Conservation (phyloP, 2,888 invertebrate genomes). For the Dascillus cervinus region DNA sequence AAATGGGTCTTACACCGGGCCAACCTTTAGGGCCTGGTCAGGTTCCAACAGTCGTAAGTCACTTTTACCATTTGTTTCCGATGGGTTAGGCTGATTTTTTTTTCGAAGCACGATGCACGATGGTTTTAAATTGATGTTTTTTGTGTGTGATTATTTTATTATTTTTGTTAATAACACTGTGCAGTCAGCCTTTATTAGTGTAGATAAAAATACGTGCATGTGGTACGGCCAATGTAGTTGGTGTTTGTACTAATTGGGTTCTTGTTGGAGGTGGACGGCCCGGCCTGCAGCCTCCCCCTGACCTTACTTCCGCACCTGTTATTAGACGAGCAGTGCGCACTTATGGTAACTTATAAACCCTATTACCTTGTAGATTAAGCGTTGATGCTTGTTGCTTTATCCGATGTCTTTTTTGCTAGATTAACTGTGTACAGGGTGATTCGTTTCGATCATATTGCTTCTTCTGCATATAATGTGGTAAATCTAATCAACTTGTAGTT, state of each 20-base stretch:
- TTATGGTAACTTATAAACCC: constrained; percentile 36
- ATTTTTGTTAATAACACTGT: constrained; percentile 17
- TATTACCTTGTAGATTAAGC: constrained; percentile 15
- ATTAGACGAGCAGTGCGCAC: constrained; percentile 43
- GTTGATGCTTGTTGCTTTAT: constrained; percentile 15
- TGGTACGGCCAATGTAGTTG: constrained; percentile 19
- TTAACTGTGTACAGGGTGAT: too few species aligned
- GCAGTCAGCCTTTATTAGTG: constrained; percentile 14
- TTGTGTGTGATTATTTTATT: constrained; percentile 10
- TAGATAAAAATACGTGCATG: constrained; percentile 15
- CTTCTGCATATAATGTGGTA: too few species aligned
- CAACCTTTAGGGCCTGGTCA: constrained; percentile 88
- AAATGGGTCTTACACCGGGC: constrained; percentile 89
- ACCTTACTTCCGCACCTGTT: constrained; percentile 42
- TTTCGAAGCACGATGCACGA: constrained; percentile 6
- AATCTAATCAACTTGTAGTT: too few species aligned
- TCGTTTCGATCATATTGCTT: too few species aligned
- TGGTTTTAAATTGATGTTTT: constrained; percentile 15
- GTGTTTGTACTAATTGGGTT: constrained; percentile 35
- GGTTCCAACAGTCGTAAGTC: constrained; percentile 86
- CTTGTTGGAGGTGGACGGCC: constrained; percentile 47
- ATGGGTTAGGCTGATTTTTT: constrained; percentile 5
- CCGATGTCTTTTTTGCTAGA: too few species aligned
- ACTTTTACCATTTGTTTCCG: background rate
- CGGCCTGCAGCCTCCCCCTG: constrained; percentile 48